Base-by-base conservation (phyloP, 1,140 invertebrate species). In the Tetramorium alpestre region DNA sequence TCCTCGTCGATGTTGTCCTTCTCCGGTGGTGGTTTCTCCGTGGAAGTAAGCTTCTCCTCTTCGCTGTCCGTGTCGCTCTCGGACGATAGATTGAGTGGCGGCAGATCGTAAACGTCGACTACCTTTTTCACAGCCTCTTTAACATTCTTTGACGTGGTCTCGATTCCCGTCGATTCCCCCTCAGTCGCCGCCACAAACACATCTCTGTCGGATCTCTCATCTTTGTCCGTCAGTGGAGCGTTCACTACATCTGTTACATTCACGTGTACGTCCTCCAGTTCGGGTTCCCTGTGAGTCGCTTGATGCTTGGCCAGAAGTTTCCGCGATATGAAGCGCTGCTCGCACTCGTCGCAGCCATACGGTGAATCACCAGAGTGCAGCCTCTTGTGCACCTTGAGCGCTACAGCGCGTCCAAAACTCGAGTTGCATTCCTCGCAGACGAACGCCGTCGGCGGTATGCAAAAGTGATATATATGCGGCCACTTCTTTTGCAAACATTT, bases 391-490 rank as follows among this genome's bases (percentile, higher is more conserved):
- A 98, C 98, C 93, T 97, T 98, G 44, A 98, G 94, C 25, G 96
- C 97, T n/a, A 98, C 97, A 7, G 98, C 97, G 92, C 96, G 96
- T 1, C 97, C 96, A 92, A 98, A 98, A 76, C 96, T 96, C 10
- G 96, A 95, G 91, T 96, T 97, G 93, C 98, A 98, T 90, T 98
- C 97, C 86, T 98, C 98, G 95, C 98, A 98, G 1, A 96, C 95
- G 94, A 98, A 98, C 41, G 96, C 95, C 18, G 96, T 95, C 6
- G 98, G 97, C 25, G 98, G 98, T 85, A 97, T 96, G 93, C 98
- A 98, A 92, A 98, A 98, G 92, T 98, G 98, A 95, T 98, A 98
- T 11, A 98, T 97, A 94, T 98, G 98, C 0, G 97, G 97, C 98
- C 98, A 98, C 89, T 98, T 98, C 92, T 98, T 98, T 88, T 98